Percentiles rank a stretch among this genome's conserved stretches.
Conservation (phyloP, 2,888 invertebrate species). For the Ochropleura leucogaster region DNA sequence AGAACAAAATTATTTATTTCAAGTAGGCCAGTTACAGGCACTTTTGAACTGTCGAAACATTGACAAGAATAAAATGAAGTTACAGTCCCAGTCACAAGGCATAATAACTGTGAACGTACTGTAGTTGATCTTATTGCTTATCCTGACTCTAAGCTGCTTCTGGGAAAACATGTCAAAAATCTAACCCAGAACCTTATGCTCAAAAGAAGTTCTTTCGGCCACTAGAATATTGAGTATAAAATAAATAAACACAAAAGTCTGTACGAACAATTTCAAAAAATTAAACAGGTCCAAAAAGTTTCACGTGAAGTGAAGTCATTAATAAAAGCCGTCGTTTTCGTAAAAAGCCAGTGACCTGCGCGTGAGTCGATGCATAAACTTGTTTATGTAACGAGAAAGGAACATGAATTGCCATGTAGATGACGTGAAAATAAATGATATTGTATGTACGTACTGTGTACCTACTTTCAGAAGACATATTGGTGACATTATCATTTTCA, state of each 20-base stretch:
- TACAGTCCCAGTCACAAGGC: no score
- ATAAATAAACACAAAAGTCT: not conserved
- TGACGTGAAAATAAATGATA: slow-evolving; percentile 43
- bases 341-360: slow-evolving; percentile 52
- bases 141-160: not conserved
- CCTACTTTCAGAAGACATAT: slow-evolving; percentile 11
- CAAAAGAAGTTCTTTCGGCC: not conserved
- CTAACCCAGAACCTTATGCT: not conserved
- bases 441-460: not conserved
- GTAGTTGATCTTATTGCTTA: no score
- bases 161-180: not conserved
- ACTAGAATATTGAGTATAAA: not conserved
- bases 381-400: slow-evolving; percentile 59
- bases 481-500: slow-evolving; percentile 13
- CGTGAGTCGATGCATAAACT: slow-evolving; percentile 35
- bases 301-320: slow-evolving; percentile 43
- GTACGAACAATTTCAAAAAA: slow-evolving; percentile 17
- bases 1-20: no score
- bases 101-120: no score
- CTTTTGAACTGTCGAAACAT: no score
- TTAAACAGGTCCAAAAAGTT: slow-evolving; percentile 40
- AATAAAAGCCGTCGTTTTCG: slow-evolving; percentile 50
- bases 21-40: no score
- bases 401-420: slow-evolving; percentile 36
- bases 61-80: no score